Percentiles rank a stretch among this genome's conserved stretches.
Conservation (phyloP, 2,113 vertebrate species). For the Pelodiscus sinensis region DNA sequence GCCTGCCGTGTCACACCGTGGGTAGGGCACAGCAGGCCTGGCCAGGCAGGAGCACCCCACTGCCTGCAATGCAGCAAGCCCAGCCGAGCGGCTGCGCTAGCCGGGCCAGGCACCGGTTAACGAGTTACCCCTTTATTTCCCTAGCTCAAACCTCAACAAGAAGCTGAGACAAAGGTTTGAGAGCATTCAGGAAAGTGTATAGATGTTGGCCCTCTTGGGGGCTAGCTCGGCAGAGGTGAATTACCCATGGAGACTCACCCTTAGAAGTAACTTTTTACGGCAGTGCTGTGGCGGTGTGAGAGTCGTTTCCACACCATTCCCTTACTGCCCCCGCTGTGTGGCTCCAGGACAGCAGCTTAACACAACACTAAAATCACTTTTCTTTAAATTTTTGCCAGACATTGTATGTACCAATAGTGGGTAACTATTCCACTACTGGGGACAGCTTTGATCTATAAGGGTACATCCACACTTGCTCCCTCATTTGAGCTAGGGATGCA, state of each 20-base stretch:
- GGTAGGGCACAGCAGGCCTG: too few species aligned
- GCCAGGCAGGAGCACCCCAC: too few species aligned
- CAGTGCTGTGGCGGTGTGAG: background rate
- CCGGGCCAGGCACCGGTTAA: too few species aligned
- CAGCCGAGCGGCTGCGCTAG: too few species aligned
- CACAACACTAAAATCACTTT: background rate
- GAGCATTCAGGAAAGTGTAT: background rate
- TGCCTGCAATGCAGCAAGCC: too few species aligned
- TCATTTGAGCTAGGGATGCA: too few species aligned
- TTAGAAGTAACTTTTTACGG: too few species aligned
- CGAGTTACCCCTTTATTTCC: too few species aligned
- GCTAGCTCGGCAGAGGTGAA: background rate
- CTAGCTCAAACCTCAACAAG: background rate
- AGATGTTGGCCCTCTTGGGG: background rate
- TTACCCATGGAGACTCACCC: background rate
- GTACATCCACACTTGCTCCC: too few species aligned
- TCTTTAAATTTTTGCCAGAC: background rate
- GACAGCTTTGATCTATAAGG: background rate
- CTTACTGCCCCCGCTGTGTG: background rate
- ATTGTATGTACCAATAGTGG: background rate
- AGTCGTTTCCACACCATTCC: background rate
- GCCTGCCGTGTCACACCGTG: too few species aligned
- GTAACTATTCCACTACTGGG: background rate
- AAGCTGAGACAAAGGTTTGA: constrained; percentile 2
- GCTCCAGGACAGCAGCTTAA: too few species aligned